Conservation (phyloP, 2,113 vertebrate species). For the Phaetusa simplex region DNA sequence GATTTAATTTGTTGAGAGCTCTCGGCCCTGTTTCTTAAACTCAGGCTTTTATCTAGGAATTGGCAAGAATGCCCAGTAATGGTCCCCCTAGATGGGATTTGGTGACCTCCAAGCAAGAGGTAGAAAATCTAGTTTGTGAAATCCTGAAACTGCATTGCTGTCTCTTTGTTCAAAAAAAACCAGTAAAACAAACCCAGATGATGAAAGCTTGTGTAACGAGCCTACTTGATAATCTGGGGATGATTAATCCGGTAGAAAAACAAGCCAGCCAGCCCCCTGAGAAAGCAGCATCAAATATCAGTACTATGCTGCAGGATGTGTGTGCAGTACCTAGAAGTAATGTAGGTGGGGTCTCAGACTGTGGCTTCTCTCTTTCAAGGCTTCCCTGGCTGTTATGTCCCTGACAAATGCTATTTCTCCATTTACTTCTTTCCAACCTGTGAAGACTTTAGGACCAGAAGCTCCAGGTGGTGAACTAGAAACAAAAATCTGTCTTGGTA, state of each 20-base stretch:
- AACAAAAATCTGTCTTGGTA: background rate
- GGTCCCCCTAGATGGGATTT: background rate
- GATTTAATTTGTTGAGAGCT: background rate
- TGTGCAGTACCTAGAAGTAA: background rate
- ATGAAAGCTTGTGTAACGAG: background rate
- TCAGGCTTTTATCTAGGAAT: background rate
- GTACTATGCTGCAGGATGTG: background rate
- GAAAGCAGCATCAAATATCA: background rate
- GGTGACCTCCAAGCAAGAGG: background rate
- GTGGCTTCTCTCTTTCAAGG: background rate
- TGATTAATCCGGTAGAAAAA: background rate
- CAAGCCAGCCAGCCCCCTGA: background rate
- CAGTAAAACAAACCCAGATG: background rate
- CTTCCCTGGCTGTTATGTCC: background rate
- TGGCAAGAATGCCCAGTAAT: background rate
- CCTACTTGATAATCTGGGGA: background rate
- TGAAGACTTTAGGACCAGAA: background rate
- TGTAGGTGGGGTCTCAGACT: background rate
- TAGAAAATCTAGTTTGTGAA: background rate
- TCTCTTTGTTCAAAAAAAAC: background rate
- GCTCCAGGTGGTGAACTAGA: background rate
- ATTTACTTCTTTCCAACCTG: background rate
- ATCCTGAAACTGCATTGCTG: background rate
- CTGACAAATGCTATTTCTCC: background rate
- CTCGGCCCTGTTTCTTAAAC: background rate